Evolutionary conservation across 2,888 invertebrate genomes (phyloP).

Genomic region (Allacma fusca): DNA sequence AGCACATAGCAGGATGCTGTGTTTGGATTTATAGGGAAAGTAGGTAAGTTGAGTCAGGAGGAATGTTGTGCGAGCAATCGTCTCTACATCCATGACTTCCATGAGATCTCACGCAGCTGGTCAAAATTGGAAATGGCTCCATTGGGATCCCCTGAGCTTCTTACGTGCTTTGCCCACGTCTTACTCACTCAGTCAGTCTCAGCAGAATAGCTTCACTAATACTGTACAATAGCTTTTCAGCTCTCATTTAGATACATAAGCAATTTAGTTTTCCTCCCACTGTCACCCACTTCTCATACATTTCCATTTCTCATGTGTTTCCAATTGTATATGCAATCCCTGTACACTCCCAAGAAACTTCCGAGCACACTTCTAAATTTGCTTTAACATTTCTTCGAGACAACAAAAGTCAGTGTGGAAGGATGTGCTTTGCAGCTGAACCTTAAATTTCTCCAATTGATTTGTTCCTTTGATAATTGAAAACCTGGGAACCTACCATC

Average conservation of each 20-base stretch:
- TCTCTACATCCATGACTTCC: neutral
- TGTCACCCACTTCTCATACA: neutral
- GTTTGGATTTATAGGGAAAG: no score
- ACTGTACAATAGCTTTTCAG: neutral
- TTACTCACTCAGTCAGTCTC: neutral
- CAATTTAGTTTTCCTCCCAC: neutral
- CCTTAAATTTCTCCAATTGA: no score
- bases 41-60: neutral
- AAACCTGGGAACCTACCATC: no score
- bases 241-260: constrained; percentile 9
- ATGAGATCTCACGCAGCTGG: constrained; percentile 10
- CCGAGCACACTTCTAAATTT: no score
- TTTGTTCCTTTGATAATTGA: no score
- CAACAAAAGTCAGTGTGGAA: no score
- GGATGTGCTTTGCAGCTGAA: no score
- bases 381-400: no score
- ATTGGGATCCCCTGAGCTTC: constrained; percentile 13
- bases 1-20: no score
- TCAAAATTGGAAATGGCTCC: constrained; percentile 33
- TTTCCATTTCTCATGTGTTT: neutral
- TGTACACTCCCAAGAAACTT: no score
- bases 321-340: neutral
- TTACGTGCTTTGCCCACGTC: constrained; percentile 1
- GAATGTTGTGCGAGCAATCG: no score
- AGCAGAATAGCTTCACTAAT: neutral